Evolutionary conservation across 2,797 vertebrate genomes (phyloP), one percentile per base, ranked within the genome.

Genomic region (Alca torda): DNA sequence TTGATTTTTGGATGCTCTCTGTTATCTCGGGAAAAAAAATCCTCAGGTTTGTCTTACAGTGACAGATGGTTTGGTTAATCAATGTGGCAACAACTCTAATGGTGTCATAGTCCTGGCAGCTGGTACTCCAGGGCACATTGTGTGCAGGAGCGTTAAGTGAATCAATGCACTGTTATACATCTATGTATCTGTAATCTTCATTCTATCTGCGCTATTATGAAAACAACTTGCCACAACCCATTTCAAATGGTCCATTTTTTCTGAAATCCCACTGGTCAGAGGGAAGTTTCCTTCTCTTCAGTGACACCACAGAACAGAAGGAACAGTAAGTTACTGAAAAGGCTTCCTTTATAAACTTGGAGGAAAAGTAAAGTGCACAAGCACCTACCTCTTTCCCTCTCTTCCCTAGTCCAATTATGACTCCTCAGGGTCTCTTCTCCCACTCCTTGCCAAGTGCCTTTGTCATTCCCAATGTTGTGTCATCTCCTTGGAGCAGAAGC

Each of bases 21-120:
- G 28, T 37, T 84, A 33, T 76, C 63, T 86, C 10, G 4, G 41
- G 25, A 18, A 61, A 75, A 65, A 61, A 25, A 68, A 48, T 72
- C 61, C 1, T 3, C 80, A 65, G 43, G 39, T 91, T 95, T 88
- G 76, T 84, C 80, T 79, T 69, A n/a, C 65, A 78, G 30, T 81
- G 88, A 93, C 92, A 95, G 93, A 94, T 95, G 94, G 93, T 60
- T 95, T 88, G 30, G 41, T 76, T 84, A 93, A 89, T 41, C 93
- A 94, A 75, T 35, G 73, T 90, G 90, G 73, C 91, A 76, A 78
- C 9, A 64, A 30, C 16, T 54, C 61, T 13, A 65, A n/a, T n/a
- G 59, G 77, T 84, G 84, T 87, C 88, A 80, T 9, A 84, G 74
- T 79, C 25, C 74, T 87, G 83, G 90, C 90, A 95, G 79, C 64